Evolutionary conservation across 2,888 invertebrate genomes (phyloP).

Genomic region (Schizotus pectinicornis): DNA sequence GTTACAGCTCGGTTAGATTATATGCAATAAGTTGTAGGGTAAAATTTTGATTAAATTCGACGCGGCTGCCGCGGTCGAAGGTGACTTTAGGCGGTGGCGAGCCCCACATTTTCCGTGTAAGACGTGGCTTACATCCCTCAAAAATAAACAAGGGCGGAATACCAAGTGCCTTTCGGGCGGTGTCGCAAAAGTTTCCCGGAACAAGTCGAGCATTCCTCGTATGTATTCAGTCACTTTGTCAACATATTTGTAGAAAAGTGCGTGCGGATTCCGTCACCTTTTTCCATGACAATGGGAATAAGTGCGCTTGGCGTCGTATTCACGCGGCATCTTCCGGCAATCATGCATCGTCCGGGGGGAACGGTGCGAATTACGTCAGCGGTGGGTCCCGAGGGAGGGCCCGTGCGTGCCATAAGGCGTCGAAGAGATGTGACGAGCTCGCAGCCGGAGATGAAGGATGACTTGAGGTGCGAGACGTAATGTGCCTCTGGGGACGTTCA

Average conservation of each 20-base stretch:
- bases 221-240: conserved; percentile 31
- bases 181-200: conserved; percentile 15
- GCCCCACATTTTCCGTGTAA: no score
- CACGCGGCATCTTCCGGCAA: conserved; percentile 56
- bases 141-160: conserved; percentile 17
- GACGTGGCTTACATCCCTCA: neutral
- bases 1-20: no score
- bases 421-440: conserved; percentile 47
- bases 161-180: conserved; percentile 5
- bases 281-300: conserved; percentile 52
- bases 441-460: conserved; percentile 49
- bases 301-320: conserved; percentile 53
- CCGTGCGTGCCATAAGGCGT: conserved; percentile 52
- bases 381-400: conserved; percentile 45
- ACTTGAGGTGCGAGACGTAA: conserved; percentile 53
- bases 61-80: no score
- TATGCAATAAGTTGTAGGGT: no score
- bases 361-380: conserved; percentile 56
- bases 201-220: conserved; percentile 3
- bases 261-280: conserved; percentile 37
- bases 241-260: conserved; percentile 32
- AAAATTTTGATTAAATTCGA: no score
- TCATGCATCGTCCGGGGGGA: conserved; percentile 55
- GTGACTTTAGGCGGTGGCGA: no score
- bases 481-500: conserved; percentile 52